These are phyloP conservation scores for Pontoporia blainvillei DNA, from an alignment of 2,113 vertebrate species.

Conservation along the genomic window DNA sequence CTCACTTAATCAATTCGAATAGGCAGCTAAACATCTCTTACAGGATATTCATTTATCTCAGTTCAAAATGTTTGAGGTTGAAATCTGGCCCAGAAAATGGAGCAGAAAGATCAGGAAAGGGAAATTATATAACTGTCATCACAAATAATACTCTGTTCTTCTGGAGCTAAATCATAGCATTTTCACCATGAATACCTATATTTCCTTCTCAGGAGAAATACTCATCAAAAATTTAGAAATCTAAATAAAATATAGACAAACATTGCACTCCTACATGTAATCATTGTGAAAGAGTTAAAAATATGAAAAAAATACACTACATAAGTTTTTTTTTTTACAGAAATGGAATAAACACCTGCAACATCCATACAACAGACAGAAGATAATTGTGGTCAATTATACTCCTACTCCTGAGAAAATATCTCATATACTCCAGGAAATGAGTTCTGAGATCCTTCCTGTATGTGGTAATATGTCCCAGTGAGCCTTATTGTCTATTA, in stretches of 20 bases:
- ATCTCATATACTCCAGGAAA: slow-evolving; percentile 58
- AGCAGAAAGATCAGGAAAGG: slow-evolving; percentile 59
- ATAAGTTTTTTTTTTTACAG: not conserved
- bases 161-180: not conserved
- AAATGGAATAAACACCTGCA: slow-evolving; percentile 50
- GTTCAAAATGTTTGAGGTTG: slow-evolving; percentile 51
- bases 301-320: not conserved
- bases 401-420: slow-evolving; percentile 75
- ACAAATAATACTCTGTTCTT: slow-evolving; percentile 30
- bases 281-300: not conserved
- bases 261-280: slow-evolving; percentile 7
- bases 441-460: slow-evolving; percentile 71
- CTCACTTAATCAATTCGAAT: slow-evolving; percentile 61
- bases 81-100: slow-evolving; percentile 53
- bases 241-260: slow-evolving; percentile 37
- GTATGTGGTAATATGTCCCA: slow-evolving; percentile 67
- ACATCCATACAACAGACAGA: slow-evolving; percentile 66
- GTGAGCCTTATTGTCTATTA: slow-evolving; percentile 71
- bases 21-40: slow-evolving; percentile 52
- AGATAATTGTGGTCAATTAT: slow-evolving; percentile 70
- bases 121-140: slow-evolving; percentile 43
- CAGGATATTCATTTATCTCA: slow-evolving; percentile 35
- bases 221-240: slow-evolving; percentile 37
- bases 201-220: slow-evolving; percentile 13
- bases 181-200: not conserved